These are phyloP conservation scores for Alexandromys fortis DNA, from an alignment of 2,113 vertebrate species.

Conservation along the genomic window DNA sequence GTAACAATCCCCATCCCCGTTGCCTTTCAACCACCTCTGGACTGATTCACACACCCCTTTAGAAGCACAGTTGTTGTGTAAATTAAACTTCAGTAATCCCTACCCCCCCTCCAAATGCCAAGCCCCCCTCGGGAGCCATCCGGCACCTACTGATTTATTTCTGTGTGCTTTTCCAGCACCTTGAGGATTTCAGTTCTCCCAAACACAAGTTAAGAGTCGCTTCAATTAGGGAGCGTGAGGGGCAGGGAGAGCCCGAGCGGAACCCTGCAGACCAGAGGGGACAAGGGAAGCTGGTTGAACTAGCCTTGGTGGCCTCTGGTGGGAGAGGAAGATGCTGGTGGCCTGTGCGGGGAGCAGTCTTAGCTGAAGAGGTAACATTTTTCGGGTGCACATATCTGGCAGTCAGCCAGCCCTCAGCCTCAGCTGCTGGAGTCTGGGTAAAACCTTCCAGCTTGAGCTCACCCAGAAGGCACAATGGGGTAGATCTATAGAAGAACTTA, in stretches of 20 bases:
- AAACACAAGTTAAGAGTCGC: neutral
- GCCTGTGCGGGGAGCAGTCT: neutral
- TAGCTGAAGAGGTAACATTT: neutral
- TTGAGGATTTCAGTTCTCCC: slow-evolving; percentile 61
- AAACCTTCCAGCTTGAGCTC: neutral
- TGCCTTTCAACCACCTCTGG: slow-evolving; percentile 61
- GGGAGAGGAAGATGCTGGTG: neutral
- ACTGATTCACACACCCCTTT: slow-evolving; percentile 68
- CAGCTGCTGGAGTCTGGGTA: neutral
- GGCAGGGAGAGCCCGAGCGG: neutral
- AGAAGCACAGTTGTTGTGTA: slow-evolving; percentile 73
- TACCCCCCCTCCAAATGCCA: neutral
- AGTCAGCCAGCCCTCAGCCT: neutral
- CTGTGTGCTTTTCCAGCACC: slow-evolving; percentile 67
- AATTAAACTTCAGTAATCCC: slow-evolving; percentile 72
- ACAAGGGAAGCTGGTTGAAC: neutral
- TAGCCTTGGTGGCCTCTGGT: neutral
- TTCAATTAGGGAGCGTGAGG: neutral
- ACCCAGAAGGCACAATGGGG: neutral
- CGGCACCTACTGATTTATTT: slow-evolving; percentile 75
- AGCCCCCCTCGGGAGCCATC: slow-evolving; percentile 60
- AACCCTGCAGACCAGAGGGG: neutral
- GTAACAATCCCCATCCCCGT: neutral
- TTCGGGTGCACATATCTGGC: neutral
- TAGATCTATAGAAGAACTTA: neutral